These are phyloP conservation scores for Mobula birostris DNA, from an alignment of 2,113 vertebrate species.

Conservation along the genomic window DNA sequence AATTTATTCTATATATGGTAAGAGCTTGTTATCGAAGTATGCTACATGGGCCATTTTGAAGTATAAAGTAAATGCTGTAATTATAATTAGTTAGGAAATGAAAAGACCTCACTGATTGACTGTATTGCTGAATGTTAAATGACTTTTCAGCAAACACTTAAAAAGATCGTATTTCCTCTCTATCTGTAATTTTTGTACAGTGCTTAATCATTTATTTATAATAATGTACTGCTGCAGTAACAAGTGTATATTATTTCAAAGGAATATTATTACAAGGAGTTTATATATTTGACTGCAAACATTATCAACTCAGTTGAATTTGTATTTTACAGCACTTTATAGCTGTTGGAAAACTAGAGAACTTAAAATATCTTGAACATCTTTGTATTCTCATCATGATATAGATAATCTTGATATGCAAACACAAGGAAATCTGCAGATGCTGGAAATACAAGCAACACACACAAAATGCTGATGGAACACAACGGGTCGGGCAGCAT, in stretches of 20 bases:
- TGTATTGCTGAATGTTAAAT: not conserved
- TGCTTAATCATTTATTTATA: not conserved
- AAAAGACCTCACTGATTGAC: not conserved
- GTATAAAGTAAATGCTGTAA: not conserved
- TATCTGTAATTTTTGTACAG: not conserved
- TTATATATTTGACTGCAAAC: not conserved
- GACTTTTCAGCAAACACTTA: not conserved
- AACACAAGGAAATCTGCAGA: no score
- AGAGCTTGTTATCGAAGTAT: conserved; percentile 41
- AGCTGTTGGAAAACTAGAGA: not conserved
- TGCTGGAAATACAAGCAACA: no score
- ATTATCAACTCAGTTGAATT: not conserved
- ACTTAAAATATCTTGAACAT: not conserved
- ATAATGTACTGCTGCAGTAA: not conserved
- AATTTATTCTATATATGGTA: conserved; percentile 64
- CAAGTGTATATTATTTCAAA: not conserved
- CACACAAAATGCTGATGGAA: no score
- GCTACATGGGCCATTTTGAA: not conserved
- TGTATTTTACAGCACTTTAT: not conserved
- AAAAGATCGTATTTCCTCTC: not conserved
- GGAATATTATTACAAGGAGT: not conserved
- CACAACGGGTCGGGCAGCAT: no score
- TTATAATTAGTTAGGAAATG: not conserved
- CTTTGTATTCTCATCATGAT: no score
- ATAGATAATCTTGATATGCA: not conserved